Evolutionary conservation across 2,113 vertebrate genomes (phyloP).

Genomic region (Synodontis membranacea): DNA sequence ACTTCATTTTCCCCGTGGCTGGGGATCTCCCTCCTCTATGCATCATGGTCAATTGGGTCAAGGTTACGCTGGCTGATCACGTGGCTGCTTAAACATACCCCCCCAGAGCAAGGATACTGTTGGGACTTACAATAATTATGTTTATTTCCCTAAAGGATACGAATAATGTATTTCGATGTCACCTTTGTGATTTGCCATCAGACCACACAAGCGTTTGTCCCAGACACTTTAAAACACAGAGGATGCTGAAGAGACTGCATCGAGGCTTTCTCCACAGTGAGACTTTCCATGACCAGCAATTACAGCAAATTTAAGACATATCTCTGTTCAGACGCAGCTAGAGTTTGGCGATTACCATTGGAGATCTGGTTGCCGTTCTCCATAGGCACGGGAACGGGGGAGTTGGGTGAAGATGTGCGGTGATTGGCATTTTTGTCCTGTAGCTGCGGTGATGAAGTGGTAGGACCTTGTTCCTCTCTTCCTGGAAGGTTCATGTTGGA

Average conservation of each 20-base stretch:
- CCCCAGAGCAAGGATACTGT: background rate
- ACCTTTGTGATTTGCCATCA: conserved; percentile 21
- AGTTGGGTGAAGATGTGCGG: conserved; percentile 74
- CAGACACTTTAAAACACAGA: background rate
- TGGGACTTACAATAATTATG: conserved; percentile 19
- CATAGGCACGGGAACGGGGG: conserved; percentile 71
- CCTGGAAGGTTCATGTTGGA: conserved; percentile 87
- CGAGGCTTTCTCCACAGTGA: background rate
- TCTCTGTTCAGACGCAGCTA: background rate
- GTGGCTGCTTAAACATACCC: conserved; percentile 27
- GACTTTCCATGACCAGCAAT: background rate
- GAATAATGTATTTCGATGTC: conserved; percentile 24
- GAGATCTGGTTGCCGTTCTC: conserved; percentile 93
- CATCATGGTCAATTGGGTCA: conserved; percentile 30
- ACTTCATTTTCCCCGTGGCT: conserved; percentile 10
- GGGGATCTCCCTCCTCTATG: conserved; percentile 1
- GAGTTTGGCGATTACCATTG: conserved; percentile 76
- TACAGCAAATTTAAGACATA: background rate
- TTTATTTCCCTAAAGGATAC: conserved; percentile 10
- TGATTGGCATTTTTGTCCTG: conserved; percentile 95
- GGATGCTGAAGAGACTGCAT: background rate
- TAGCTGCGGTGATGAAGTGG: conserved; percentile 75
- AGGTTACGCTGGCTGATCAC: conserved; percentile 11
- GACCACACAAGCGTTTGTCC: background rate
- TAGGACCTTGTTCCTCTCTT: conserved; percentile 76